These are phyloP conservation scores for Anticlea derivata DNA, from an alignment of 2,888 invertebrate species.

Conservation along the genomic window DNA sequence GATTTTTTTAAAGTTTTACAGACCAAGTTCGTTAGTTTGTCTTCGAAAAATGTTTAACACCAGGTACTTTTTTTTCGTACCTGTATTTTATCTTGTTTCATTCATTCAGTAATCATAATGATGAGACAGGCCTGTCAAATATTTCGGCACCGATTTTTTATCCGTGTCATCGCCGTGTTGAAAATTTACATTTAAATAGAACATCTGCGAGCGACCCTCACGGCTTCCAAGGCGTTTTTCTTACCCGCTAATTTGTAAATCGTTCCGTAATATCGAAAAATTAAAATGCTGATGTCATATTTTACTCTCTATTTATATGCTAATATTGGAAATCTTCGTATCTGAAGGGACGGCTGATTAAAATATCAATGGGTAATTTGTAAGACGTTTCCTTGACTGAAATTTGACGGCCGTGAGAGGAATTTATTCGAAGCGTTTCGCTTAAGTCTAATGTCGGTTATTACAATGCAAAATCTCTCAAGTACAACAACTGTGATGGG, in stretches of 20 bases:
- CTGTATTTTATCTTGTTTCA: constrained; percentile 16
- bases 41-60: too few species aligned
- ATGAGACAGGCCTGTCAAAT: constrained; percentile 62
- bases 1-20: constrained; percentile 11
- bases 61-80: too few species aligned
- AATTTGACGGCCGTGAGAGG: constrained; percentile 53
- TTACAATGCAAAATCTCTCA: constrained; percentile 71
- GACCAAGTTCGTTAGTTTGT: not conserved
- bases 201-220: constrained; percentile 81
- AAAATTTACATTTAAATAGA: constrained; percentile 84
- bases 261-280: constrained; percentile 81
- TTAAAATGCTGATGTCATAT: constrained; percentile 84
- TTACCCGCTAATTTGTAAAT: constrained; percentile 83
- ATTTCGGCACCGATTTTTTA: constrained; percentile 73
- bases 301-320: constrained; percentile 81
- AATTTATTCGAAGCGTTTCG: constrained; percentile 45
- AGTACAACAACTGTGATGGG: constrained; percentile 70
- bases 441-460: constrained; percentile 54
- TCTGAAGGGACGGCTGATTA: constrained; percentile 68
- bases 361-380: constrained; percentile 81
- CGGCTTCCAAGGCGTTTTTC: constrained; percentile 75
- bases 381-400: constrained; percentile 33
- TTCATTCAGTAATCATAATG: constrained; percentile 13
- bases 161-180: constrained; percentile 71
- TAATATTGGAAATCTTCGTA: constrained; percentile 63